Base-by-base conservation (phyloP, 30 jellyfish, hydroid and myxozoan species). In the Pseudorhiza aurosa region DNA sequence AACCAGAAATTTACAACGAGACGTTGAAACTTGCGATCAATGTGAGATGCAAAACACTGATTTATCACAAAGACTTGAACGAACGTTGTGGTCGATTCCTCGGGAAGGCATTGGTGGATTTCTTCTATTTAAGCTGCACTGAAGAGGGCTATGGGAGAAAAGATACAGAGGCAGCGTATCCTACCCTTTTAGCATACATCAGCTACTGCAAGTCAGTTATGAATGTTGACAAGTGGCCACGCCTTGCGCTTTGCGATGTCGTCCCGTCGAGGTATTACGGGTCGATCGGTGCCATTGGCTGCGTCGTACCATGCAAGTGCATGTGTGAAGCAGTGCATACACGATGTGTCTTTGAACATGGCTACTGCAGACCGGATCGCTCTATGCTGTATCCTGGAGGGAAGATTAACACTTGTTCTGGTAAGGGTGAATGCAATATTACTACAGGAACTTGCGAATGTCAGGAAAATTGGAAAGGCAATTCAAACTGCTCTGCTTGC, bases 401-500 rank as follows among this genome's bases (percentile, higher is more conserved):
- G 37, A 37, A 33, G 11, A 37, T 30, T 4, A 69, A 68, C 63
- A 59, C 75, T 22, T 82, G 94, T 39, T 68, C 81, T 15, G 82
- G 75, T 6, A 73, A 68, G 27, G 94, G 94, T 21, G 60, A 11
- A 21, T 82, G 94, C 46, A 82, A 82, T 69, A 58, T 57, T 11
- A 82, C 94, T 7, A 82, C 65, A 7, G 94, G 94, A 26, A 28
- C 49, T 7, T 82, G 94, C 35, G 75, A 82, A 7, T 82, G 94
- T 59, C 94, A 82, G 36, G 94, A 82, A 58, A 82, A 70, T 65
- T 82, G 94, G 94, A 65, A 57, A 27, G 94, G 94, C n/a, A 82
- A 58, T 58, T 18, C 26, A 21, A 82, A 82, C 39, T 82, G 94
- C 59, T 82, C 94, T 27, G 68, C 75, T 12, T 82, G 94, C 30